Conservation (phyloP, 2,888 invertebrate genomes). For the Troglohyphantes excavatus region DNA sequence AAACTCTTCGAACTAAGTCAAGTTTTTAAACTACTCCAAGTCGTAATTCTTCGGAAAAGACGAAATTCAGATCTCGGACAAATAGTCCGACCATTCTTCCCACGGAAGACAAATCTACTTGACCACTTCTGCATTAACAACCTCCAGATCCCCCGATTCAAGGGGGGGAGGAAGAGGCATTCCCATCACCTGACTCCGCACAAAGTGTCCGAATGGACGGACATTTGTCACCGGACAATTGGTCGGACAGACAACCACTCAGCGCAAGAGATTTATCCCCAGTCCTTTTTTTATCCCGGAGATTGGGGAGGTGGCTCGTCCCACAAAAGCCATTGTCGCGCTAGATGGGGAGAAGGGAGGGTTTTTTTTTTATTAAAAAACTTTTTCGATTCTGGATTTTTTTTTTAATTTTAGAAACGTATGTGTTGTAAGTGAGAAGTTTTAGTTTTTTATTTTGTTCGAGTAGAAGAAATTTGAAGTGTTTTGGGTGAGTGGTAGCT, state of each 20-base stretch:
- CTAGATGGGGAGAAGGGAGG: neutral
- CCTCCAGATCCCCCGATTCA: too few species aligned
- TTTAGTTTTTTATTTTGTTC: neutral
- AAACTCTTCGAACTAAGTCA: too few species aligned
- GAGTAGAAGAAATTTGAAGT: neutral
- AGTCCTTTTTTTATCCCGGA: conserved; percentile 7
- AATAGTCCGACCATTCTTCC: neutral
- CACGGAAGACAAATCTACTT: neutral
- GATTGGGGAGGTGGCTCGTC: conserved; percentile 16
- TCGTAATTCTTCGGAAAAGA: too few species aligned
- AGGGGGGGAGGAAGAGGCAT: neutral
- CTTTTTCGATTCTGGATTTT: neutral
- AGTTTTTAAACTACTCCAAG: too few species aligned
- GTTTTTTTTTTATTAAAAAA: conserved; percentile 9
- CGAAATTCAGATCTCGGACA: too few species aligned
- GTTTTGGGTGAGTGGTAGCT: too few species aligned
- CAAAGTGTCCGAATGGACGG: conserved; percentile 74
- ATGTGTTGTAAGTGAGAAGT: neutral
- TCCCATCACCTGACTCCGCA: conserved; percentile 70
- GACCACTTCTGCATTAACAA: conserved; percentile 1
- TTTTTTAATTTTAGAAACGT: conserved; percentile 1
- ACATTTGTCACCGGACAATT: conserved; percentile 77
- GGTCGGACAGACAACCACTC: conserved; percentile 70
- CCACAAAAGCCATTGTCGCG: conserved; percentile 55
- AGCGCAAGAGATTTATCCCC: conserved; percentile 58